Conservation (phyloP, 2,797 vertebrate species). For the Gymnodraco acuticeps region DNA sequence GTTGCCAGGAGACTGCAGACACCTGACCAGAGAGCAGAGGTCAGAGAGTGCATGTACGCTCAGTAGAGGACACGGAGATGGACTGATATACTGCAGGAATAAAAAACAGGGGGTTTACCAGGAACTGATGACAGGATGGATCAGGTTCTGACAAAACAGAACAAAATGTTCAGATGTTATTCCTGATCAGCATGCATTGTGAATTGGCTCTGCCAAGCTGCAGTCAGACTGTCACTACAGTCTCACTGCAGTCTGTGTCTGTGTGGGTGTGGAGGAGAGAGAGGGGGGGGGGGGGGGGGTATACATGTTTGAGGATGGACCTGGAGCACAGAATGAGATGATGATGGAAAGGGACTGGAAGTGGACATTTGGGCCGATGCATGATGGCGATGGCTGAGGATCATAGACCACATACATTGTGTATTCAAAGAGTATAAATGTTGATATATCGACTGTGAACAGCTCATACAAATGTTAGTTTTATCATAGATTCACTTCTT, state of each 20-base stretch:
- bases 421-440: background rate
- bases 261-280: background rate
- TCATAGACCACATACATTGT: background rate
- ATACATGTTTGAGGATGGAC: constrained; percentile 2
- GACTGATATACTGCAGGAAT: background rate
- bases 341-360: constrained; percentile 5
- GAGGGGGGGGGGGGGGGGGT: background rate
- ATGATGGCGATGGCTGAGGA: background rate
- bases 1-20: constrained; percentile 30
- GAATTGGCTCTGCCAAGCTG: constrained; percentile 35
- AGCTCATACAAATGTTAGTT: background rate
- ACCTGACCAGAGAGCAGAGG: background rate
- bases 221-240: constrained; percentile 27
- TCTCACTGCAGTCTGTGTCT: constrained; percentile 1
- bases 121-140: constrained; percentile 7
- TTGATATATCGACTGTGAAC: too few relatives aligned
- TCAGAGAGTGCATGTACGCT: background rate
- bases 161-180: constrained; percentile 20
- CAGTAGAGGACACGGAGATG: background rate
- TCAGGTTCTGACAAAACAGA: constrained; percentile 1
- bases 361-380: background rate
- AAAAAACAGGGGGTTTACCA: background rate
- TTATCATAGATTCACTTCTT: background rate
- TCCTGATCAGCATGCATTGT: constrained; percentile 38
- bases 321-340: background rate